Conservation (phyloP, 2,113 vertebrate genomes). For the Argyrosomus japonicus region DNA sequence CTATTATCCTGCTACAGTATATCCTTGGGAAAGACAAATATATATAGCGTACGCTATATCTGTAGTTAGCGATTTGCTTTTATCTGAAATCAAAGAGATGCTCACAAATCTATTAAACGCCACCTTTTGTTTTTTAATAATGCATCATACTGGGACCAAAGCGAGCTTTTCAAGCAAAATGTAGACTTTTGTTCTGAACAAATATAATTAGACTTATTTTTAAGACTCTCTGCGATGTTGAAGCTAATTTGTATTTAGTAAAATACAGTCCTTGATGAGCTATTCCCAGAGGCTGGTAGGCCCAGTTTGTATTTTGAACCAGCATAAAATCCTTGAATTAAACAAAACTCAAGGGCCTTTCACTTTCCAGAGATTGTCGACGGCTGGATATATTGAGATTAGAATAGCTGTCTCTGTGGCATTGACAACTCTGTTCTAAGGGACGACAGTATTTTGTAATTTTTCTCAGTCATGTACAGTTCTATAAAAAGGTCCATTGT, state of each 20-base stretch:
- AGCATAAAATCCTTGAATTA: constrained; percentile 89
- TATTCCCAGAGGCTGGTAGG: constrained; percentile 79
- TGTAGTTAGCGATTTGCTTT: constrained; percentile 76
- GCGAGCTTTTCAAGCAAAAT: constrained; percentile 79
- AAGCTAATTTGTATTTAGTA: constrained; percentile 87
- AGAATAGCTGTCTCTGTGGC: constrained; percentile 76
- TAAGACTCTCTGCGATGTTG: constrained; percentile 74
- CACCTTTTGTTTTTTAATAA: constrained; percentile 81
- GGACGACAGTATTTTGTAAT: constrained; percentile 59
- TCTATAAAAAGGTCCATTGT: constrained; percentile 60
- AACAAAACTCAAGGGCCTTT: constrained; percentile 81
- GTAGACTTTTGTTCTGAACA: constrained; percentile 84
- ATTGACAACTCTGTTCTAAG: constrained; percentile 56
- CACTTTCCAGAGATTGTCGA: constrained; percentile 83
- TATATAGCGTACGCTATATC: constrained; percentile 60
- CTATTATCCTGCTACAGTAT: constrained; percentile 47
- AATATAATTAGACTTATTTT: constrained; percentile 86
- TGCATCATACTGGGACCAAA: constrained; percentile 78
- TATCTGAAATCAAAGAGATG: constrained; percentile 83
- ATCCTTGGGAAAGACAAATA: constrained; percentile 73
- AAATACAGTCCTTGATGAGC: constrained; percentile 86
- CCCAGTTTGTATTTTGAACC: constrained; percentile 81
- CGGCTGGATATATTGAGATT: constrained; percentile 71
- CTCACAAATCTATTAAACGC: constrained; percentile 77
- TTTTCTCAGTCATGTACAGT: constrained; percentile 51